A percentile compares a stretch with the other conserved stretches of the same genome.
Conservation (phyloP, 2,888 invertebrate species). For the Drosophila flavopinicola region DNA sequence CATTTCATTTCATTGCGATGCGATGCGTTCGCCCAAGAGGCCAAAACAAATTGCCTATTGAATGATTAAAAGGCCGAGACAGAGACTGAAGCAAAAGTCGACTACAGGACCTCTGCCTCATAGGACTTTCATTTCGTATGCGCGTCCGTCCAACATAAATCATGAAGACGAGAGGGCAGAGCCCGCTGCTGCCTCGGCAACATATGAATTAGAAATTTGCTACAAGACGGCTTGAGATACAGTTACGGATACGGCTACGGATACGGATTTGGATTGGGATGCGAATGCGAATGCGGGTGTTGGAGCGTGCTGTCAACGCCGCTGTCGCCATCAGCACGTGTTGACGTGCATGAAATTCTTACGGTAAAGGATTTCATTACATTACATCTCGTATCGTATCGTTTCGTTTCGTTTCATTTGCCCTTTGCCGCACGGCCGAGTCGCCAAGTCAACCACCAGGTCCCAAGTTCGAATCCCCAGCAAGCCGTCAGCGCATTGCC, state of each 20-base stretch:
- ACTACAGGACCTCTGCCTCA: constrained; percentile 26
- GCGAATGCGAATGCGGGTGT: constrained; percentile 11
- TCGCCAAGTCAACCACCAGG: constrained; percentile 39
- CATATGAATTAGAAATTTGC: constrained; percentile 78
- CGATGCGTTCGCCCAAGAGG: constrained; percentile 23
- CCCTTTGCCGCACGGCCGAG: constrained; percentile 56
- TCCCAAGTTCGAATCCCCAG: constrained; percentile 13
- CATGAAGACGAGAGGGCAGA: constrained; percentile 42
- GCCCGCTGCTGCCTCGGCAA: constrained; percentile 43
- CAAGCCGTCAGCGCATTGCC: constrained; percentile 37
- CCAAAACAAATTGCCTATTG: constrained; percentile 79
- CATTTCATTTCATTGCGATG: constrained; percentile 67
- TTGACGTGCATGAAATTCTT: constrained; percentile 81
- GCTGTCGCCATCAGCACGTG: constrained; percentile 67
- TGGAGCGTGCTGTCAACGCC: constrained; percentile 59
- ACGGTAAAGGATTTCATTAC: constrained; percentile 78
- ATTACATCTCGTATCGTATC: constrained; percentile 38
- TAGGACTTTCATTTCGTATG: constrained; percentile 58
- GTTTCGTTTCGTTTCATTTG: constrained; percentile 54
- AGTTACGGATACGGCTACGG: constrained; percentile 12
- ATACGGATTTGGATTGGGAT: constrained; percentile 2
- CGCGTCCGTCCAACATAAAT: constrained; percentile 71
- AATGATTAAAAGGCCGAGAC: constrained; percentile 68
- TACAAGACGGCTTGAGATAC: constrained; percentile 36
- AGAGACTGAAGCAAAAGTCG: constrained; percentile 11